A percentile compares a stretch with the other conserved stretches of the same genome.
These are phyloP conservation scores for Neofelis nebulosa DNA, from an alignment of 2,113 vertebrate genomes.

Conservation along the genomic window DNA sequence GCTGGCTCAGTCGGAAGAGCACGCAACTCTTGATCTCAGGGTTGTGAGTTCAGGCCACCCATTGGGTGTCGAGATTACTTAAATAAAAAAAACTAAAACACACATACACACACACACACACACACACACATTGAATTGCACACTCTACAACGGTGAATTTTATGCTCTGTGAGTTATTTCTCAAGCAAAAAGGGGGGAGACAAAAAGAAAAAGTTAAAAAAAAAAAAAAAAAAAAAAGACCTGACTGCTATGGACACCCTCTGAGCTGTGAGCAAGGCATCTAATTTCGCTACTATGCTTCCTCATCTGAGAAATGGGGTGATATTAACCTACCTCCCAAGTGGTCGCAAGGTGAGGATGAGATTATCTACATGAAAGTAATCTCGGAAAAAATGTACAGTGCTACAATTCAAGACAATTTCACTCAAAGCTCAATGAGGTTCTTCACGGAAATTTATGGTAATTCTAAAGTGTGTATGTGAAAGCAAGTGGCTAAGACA, in stretches of 20 bases:
- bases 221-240: neutral
- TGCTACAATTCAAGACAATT: neutral
- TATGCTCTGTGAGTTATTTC: neutral
- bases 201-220: neutral
- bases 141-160: neutral
- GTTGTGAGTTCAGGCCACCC: neutral
- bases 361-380: neutral
- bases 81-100: neutral
- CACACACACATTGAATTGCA: neutral
- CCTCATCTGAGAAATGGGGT: neutral
- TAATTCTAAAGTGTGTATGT: neutral
- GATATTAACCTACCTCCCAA: neutral
- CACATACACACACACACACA: too few relatives aligned
- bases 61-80: neutral
- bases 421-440: neutral
- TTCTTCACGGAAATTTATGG: neutral
- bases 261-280: neutral
- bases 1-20: neutral
- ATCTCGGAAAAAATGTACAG: neutral
- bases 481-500: neutral
- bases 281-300: neutral
- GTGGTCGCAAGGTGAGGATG: neutral
- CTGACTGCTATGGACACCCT: neutral
- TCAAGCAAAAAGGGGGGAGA: neutral
- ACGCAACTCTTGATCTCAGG: neutral